These are phyloP conservation scores for Trachops cirrhosus DNA, from an alignment of 2,797 vertebrate species.

Conservation along the genomic window DNA sequence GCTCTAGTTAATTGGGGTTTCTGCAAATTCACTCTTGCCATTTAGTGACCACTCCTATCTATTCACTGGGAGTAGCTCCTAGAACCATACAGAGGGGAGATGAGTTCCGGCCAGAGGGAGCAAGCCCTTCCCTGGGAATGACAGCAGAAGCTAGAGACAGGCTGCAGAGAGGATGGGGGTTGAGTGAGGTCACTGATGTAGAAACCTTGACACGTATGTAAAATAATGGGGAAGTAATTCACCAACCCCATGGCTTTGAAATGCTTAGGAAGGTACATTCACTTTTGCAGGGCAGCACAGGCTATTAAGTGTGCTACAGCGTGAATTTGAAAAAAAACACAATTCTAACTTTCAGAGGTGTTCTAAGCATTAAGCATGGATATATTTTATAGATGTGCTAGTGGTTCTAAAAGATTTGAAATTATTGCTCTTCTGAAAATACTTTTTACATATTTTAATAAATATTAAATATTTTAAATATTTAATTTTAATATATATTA, in stretches of 20 bases:
- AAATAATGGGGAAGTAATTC: conserved; percentile 18
- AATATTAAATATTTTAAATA: too few species aligned
- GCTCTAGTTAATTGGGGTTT: background rate
- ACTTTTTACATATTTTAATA: background rate
- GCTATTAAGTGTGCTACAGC: conserved; percentile 47
- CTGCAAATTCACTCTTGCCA: background rate
- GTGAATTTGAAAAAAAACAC: background rate
- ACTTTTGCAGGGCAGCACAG: conserved; percentile 51
- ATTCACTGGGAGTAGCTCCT: background rate
- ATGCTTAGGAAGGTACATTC: conserved; percentile 63
- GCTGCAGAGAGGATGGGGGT: background rate
- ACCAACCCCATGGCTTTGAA: background rate
- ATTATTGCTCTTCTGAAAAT: background rate
- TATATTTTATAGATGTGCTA: background rate
- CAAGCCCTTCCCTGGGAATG: background rate
- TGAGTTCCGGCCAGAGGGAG: background rate
- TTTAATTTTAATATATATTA: too few species aligned
- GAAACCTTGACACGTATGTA: background rate
- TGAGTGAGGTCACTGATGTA: background rate
- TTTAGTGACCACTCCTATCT: background rate
- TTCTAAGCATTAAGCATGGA: background rate
- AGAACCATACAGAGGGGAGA: background rate
- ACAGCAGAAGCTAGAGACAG: conserved; percentile 18
- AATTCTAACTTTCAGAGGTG: background rate
- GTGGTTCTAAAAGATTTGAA: conserved; percentile 10